Evolutionary conservation across 2,797 vertebrate genomes (phyloP).

Genomic region (Myoxocephalus aenaeus): DNA sequence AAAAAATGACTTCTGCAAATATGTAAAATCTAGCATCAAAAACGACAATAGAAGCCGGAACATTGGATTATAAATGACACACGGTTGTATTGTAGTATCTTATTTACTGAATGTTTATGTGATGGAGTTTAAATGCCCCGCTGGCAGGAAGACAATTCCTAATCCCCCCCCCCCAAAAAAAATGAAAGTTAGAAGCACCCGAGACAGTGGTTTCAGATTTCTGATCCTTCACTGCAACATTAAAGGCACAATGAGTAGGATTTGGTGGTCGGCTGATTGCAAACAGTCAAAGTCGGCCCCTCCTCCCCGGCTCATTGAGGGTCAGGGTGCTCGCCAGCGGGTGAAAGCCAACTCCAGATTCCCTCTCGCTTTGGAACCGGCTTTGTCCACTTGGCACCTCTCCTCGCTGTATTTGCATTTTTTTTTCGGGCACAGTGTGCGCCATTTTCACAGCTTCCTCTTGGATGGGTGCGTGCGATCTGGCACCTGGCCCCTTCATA

Average conservation of each 20-base stretch:
- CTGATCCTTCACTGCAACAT: neutral
- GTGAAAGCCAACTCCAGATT: neutral
- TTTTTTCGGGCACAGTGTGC: neutral
- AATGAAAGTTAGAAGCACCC: neutral
- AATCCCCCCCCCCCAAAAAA: neutral
- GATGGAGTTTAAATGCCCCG: neutral
- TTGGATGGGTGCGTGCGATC: neutral
- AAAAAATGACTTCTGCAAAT: constrained; percentile 13
- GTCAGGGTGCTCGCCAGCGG: neutral
- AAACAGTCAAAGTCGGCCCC: neutral
- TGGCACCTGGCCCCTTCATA: rapidly evolving
- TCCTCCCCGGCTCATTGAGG: neutral
- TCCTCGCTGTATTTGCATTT: neutral
- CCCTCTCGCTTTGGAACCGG: neutral
- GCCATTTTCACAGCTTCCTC: neutral
- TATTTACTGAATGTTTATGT: neutral
- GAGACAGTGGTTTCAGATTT: neutral
- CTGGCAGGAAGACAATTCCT: neutral
- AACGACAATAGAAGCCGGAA: neutral
- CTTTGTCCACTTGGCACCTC: neutral
- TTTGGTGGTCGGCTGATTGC: neutral
- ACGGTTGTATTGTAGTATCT: neutral
- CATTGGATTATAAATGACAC: constrained; percentile 6
- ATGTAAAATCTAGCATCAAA: neutral
- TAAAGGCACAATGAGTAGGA: constrained; percentile 4